Evolutionary conservation across 2,113 vertebrate species (phyloP).

Genomic region (Uria lomvia): DNA sequence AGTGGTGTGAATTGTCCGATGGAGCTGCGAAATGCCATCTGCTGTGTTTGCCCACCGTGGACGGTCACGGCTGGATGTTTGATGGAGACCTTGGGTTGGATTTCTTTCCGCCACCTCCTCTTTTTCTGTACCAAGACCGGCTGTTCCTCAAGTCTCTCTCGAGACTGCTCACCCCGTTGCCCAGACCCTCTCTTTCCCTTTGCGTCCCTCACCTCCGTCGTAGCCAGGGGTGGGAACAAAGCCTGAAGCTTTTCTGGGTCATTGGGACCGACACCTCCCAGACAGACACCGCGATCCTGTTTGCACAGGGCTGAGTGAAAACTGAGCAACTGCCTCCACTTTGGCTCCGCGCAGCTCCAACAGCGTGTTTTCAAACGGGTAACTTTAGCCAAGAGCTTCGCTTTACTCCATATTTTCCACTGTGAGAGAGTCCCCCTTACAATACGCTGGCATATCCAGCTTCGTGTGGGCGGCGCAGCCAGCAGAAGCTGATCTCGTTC

Average conservation of each 20-base stretch:
- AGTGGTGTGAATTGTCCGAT: background rate
- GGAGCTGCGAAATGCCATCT: background rate
- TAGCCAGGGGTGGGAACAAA: background rate
- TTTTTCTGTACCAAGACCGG: background rate
- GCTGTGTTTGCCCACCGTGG: background rate
- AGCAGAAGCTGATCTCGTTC: background rate
- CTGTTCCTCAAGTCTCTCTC: background rate
- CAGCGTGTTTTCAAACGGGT: fast-evolving
- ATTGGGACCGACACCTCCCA: background rate
- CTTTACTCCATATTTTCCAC: background rate
- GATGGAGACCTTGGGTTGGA: background rate
- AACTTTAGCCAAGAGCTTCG: background rate
- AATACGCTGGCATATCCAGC: background rate
- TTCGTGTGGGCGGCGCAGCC: background rate
- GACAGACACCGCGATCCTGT: background rate
- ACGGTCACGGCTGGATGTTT: background rate
- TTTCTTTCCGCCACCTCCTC: background rate
- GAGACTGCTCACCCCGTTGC: background rate
- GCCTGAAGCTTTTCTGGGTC: background rate
- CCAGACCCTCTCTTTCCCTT: background rate
- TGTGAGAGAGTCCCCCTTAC: background rate
- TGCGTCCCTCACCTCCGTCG: fast-evolving
- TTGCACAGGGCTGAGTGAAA: background rate
- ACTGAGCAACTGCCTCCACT: background rate
- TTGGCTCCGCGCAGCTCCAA: background rate